These are phyloP conservation scores for Canis aureus DNA, from an alignment of 2,113 vertebrate genomes.

Conservation along the genomic window DNA sequence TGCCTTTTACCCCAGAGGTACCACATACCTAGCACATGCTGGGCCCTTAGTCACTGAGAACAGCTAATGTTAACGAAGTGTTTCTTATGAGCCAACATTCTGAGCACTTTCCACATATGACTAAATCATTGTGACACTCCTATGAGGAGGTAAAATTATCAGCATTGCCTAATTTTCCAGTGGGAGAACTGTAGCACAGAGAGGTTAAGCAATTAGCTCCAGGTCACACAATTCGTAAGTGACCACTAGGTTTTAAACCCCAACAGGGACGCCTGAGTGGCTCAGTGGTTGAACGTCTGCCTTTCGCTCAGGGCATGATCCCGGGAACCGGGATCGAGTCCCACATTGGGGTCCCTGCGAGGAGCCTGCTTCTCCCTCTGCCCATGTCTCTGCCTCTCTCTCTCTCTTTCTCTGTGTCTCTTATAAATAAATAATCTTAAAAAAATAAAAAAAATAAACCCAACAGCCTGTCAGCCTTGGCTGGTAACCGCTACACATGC, in stretches of 20 bases:
- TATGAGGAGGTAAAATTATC: neutral
- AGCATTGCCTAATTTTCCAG: constrained; percentile 2
- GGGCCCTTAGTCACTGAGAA: neutral
- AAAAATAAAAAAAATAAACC: neutral
- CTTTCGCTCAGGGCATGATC: no score
- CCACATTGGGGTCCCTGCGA: no score
- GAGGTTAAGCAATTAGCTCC: neutral
- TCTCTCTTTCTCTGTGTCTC: no score
- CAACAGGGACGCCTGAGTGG: no score
- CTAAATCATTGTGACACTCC: neutral
- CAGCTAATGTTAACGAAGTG: neutral
- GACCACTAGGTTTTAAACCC: neutral
- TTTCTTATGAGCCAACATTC: neutral
- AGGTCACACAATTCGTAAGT: neutral
- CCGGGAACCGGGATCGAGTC: no score
- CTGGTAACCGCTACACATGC: neutral
- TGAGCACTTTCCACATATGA: neutral
- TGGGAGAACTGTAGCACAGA: neutral
- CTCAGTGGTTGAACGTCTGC: no score
- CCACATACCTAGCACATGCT: neutral
- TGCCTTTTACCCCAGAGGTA: neutral
- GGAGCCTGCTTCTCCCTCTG: no score
- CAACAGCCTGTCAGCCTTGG: constrained; percentile 11
- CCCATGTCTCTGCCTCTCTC: no score
- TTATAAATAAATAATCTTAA: no score